These are phyloP conservation scores for Drosophila prosaltans DNA, from an alignment of 1,140 invertebrate species.

Conservation along the genomic window DNA sequence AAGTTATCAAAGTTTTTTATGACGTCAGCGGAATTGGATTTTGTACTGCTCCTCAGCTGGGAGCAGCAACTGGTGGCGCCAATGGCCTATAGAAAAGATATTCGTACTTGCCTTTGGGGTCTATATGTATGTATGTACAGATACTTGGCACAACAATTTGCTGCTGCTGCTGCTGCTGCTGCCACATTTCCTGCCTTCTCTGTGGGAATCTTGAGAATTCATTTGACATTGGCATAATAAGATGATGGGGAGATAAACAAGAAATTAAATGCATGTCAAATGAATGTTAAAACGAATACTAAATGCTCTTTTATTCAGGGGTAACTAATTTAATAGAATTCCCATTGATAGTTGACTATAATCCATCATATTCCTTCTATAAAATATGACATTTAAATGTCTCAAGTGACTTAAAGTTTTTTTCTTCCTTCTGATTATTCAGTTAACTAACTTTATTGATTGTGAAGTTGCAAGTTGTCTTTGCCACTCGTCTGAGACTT, in stretches of 20 bases:
- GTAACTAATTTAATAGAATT: not conserved
- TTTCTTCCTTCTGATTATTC: conserved; percentile 25
- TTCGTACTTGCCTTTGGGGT: not conserved
- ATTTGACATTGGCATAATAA: conserved; percentile 16
- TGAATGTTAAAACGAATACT: not conserved
- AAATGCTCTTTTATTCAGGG: not conserved
- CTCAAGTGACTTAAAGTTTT: not conserved
- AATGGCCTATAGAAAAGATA: conserved; percentile 39
- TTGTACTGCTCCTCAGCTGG: not conserved
- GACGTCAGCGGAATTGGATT: conserved; percentile 61
- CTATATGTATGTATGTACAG: not conserved
- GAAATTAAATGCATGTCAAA: conserved; percentile 5
- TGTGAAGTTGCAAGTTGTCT: not conserved
- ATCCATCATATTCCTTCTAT: conserved; percentile 16
- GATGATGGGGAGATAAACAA: conserved; percentile 11
- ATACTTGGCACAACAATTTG: conserved; percentile 43
- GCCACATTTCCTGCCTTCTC: conserved; percentile 36
- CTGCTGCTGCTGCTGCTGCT: conserved; percentile 14
- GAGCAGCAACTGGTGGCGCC: conserved; percentile 65
- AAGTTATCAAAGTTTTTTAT: conserved; percentile 80
- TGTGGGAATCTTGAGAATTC: conserved; percentile 13
- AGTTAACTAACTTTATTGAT: conserved; percentile 30
- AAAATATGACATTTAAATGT: not conserved
- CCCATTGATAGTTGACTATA: not conserved
- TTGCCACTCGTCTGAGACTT: conserved; percentile 2